A percentile compares a stretch with the other conserved stretches of the same genome.
Conservation (phyloP, 2,113 vertebrate genomes). For the Mungos mungo region DNA sequence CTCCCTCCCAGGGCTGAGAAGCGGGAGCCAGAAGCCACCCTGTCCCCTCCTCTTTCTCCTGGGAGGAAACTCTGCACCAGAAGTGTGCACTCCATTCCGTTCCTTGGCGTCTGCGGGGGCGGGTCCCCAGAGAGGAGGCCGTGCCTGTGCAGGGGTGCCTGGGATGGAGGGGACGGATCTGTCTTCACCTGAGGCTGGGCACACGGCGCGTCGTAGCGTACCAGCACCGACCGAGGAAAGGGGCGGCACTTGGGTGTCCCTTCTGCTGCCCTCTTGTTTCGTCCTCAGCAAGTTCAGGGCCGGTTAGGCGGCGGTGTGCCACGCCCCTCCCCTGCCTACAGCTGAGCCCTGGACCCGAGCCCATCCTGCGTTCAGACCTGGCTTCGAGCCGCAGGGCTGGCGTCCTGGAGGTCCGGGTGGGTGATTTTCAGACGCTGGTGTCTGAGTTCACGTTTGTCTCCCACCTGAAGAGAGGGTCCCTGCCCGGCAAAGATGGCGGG, state of each 20-base stretch:
- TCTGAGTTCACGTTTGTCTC: not conserved
- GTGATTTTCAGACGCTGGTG: not conserved
- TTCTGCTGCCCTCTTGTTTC: not conserved
- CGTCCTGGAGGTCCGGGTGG: too few species aligned
- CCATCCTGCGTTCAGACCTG: not conserved
- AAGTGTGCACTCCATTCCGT: not conserved
- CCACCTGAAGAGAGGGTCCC: not conserved
- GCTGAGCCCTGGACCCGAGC: not conserved
- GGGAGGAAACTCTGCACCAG: not conserved
- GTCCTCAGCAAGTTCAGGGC: not conserved
- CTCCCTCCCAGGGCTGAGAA: not conserved
- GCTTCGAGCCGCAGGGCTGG: not conserved
- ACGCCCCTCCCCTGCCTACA: accelerated
- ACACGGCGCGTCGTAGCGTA: accelerated
- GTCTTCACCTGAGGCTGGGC: too few species aligned
- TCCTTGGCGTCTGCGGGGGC: not conserved
- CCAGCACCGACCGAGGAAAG: not conserved
- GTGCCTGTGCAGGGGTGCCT: not conserved
- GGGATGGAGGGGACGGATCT: not conserved
- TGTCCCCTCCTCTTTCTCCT: not conserved
- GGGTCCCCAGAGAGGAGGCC: not conserved
- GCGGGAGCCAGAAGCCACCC: not conserved
- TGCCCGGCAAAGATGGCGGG: too few species aligned
- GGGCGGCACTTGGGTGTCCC: too few species aligned
- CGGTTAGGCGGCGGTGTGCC: accelerated